A percentile compares a stretch with the other conserved stretches of the same genome.
These are phyloP conservation scores for Apodemia hepburni DNA, from an alignment of 2,888 invertebrate genomes.

Conservation along the genomic window DNA sequence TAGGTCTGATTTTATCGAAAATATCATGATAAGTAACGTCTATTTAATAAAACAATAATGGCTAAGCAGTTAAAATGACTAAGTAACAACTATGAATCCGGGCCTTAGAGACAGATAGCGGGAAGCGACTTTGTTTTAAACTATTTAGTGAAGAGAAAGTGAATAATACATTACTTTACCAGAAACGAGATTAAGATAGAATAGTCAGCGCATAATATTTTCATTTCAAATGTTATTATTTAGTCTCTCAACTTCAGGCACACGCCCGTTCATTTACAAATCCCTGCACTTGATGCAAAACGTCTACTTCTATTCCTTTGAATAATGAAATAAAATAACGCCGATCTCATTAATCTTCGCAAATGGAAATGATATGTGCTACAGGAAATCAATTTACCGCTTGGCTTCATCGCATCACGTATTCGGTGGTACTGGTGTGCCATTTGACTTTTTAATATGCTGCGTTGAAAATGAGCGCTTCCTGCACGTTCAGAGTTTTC, in stretches of 20 bases:
- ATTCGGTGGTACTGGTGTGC: constrained; percentile 43
- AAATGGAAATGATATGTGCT: constrained; percentile 60
- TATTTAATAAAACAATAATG: too few relatives aligned
- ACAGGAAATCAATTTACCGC: constrained; percentile 66
- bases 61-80: too few relatives aligned
- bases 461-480: constrained; percentile 31
- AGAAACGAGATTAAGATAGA: too few relatives aligned
- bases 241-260: neutral
- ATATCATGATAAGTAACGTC: too few relatives aligned
- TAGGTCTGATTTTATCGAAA: too few relatives aligned
- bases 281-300: neutral
- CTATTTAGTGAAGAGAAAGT: too few relatives aligned
- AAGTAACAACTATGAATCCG: too few relatives aligned
- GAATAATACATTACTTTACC: too few relatives aligned
- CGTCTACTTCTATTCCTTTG: constrained; percentile 7
- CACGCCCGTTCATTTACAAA: neutral
- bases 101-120: too few relatives aligned
- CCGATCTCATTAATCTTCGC: constrained; percentile 40
- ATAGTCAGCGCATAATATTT: neutral
- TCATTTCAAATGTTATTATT: neutral
- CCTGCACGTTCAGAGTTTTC: constrained; percentile 11
- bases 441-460: constrained; percentile 56
- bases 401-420: constrained; percentile 50
- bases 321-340: constrained; percentile 14
- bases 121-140: too few relatives aligned